A percentile compares a stretch with the other conserved stretches of the same genome.
Conservation (phyloP, 2,797 vertebrate species). For the Lutjanus argentimaculatus region DNA sequence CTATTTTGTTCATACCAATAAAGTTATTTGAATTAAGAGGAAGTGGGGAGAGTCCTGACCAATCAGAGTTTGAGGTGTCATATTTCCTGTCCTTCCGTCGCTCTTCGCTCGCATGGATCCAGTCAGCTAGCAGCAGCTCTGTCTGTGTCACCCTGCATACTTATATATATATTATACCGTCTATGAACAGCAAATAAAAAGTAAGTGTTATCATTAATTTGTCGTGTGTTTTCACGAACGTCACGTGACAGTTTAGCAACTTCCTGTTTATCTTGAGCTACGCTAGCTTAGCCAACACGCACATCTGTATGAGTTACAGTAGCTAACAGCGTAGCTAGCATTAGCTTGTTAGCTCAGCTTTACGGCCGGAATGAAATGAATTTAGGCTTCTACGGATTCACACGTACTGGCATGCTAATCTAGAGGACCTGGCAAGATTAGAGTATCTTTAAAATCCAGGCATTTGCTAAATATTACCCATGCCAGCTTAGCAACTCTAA, state of each 20-base stretch:
- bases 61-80: conserved; percentile 35
- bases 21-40: too few relatives aligned
- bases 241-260: neutral
- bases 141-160: neutral
- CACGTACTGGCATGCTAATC: too few relatives aligned
- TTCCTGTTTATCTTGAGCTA: accelerated
- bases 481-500: conserved; percentile 4
- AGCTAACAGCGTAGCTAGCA: conserved; percentile 11
- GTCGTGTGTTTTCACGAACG: accelerated
- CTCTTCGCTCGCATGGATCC: neutral
- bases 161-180: neutral
- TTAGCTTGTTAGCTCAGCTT: conserved; percentile 1
- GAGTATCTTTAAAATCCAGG: neutral
- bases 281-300: neutral
- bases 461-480: neutral
- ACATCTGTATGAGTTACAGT: neutral
- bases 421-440: too few relatives aligned
- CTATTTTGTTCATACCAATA: too few relatives aligned
- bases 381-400: too few relatives aligned
- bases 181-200: neutral
- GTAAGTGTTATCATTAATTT: conserved; percentile 14
- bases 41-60: conserved; percentile 3
- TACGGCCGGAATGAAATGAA: neutral
- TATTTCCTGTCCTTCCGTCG: neutral
- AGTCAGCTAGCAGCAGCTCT: neutral